Percentiles rank a stretch among this genome's conserved stretches.
These are phyloP conservation scores for Lepidocyrtinus sp. DNA, from an alignment of 2,888 invertebrate genomes.

Conservation along the genomic window DNA sequence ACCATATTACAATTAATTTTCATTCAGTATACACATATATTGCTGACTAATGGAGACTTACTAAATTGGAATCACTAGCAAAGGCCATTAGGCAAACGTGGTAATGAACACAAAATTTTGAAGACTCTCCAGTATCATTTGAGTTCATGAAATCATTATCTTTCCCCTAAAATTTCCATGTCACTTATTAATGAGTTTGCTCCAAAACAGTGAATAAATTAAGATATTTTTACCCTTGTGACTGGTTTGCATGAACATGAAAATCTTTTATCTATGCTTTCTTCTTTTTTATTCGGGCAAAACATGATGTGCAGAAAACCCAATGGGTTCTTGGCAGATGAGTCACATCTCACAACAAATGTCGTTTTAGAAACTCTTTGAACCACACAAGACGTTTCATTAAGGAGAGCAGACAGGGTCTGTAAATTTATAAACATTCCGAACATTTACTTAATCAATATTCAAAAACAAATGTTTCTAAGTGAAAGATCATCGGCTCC, in stretches of 20 bases:
- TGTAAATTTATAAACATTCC: constrained; percentile 69
- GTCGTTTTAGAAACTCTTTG: constrained; percentile 81
- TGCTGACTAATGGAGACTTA: constrained; percentile 71
- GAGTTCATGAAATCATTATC: constrained; percentile 24
- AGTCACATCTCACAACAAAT: constrained; percentile 82
- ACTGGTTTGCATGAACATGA: constrained; percentile 76
- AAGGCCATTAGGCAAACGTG: constrained; percentile 82
- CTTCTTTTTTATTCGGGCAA: constrained; percentile 72
- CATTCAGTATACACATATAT: background rate
- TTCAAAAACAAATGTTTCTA: background rate
- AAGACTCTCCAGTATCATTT: background rate
- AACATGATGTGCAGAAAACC: constrained; percentile 82
- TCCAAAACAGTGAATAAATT: background rate
- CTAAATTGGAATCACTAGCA: constrained; percentile 78
- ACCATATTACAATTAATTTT: background rate
- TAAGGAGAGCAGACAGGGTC: constrained; percentile 77
- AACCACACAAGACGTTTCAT: constrained; percentile 77
- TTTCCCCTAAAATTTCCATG: constrained; percentile 24
- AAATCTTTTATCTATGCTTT: constrained; percentile 75
- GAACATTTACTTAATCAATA: background rate
- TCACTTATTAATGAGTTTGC: no score
- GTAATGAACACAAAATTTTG: constrained; percentile 79
- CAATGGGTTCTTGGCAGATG: constrained; percentile 78
- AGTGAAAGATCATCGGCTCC: constrained; percentile 58
- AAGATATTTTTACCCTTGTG: background rate